Base-by-base conservation (phyloP, 2,888 invertebrate species). In the Sericinus montela region DNA sequence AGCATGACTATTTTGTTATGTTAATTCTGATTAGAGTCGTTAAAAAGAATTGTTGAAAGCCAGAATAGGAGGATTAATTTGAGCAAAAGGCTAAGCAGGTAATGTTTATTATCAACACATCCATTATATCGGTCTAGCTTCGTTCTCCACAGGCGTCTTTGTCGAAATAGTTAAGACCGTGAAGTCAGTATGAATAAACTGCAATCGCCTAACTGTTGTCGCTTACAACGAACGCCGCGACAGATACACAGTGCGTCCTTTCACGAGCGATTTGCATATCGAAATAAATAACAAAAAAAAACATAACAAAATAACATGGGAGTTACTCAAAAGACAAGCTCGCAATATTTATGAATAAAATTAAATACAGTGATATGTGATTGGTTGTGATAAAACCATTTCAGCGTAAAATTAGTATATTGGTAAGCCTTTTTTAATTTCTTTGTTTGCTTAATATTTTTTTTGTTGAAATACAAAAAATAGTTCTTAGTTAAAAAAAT, bases 121-220 rank as follows among this genome's bases (percentile, higher is more conserved):
- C 55, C 40, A 25, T 30, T 5, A 28, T 10, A 35, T 38, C 38
- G 29, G 48, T 50, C 63, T 65, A 69, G 65, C 67, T 74, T 23
- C 16, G 74, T 81, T 81, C 81, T 11, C 35, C 79, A 75, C 67
- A 60, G 59, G 44, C 60, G 71, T 71, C 72, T 74, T n/a, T 73
- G 79, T 72, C 70, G 71, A 78, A 78, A 78, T 79, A 69, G 78
- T 80, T 81, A 81, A 79, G 79, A 83, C 70, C 70, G 69, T 66
- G 75, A 75, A 76, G 76, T 72, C 71, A 65, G 72, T 70, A 63
- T 67, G 63, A 75, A 72, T 71, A 64, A 67, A 74, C 70, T 69
- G 75, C 85, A 86, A 85, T 84, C 81, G 73, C 67, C 73, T 65
- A 67, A 68, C 69, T 55, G 78, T 73, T 66, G 68, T 69, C 76